These are phyloP conservation scores for Acromyrmex charruanus DNA, from an alignment of 1,140 invertebrate species.

Conservation along the genomic window DNA sequence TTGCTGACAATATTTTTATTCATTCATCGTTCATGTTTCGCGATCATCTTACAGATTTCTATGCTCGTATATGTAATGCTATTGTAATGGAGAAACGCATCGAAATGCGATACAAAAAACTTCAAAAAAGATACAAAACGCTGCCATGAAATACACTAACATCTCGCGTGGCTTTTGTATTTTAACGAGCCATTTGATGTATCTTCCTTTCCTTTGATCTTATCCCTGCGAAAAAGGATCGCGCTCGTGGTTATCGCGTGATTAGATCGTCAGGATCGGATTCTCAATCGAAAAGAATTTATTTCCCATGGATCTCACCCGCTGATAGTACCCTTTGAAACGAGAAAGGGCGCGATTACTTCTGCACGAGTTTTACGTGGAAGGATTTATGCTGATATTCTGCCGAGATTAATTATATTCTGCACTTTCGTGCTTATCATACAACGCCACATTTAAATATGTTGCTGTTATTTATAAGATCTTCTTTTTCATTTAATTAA, in stretches of 20 bases:
- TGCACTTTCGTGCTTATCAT: background rate
- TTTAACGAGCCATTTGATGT: conserved; percentile 48
- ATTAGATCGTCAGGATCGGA: conserved; percentile 55
- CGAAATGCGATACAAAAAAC: background rate
- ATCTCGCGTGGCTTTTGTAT: conserved; percentile 42
- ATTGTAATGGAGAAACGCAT: background rate
- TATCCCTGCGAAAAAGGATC: conserved; percentile 60
- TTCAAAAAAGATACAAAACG: background rate
- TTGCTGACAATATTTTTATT: conserved; percentile 1
- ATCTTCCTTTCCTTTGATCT: conserved; percentile 40
- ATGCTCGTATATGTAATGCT: background rate
- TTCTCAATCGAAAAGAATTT: conserved; percentile 51
- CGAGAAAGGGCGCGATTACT: conserved; percentile 44
- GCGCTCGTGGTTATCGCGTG: conserved; percentile 45
- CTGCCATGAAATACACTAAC: conserved; percentile 8
- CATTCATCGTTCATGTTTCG: background rate
- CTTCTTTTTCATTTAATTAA: background rate
- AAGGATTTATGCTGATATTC: conserved; percentile 40
- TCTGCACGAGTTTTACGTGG: conserved; percentile 14
- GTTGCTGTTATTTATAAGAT: background rate
- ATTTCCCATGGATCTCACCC: conserved; percentile 42
- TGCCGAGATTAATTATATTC: conserved; percentile 23
- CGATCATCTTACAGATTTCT: background rate
- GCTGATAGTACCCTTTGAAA: conserved; percentile 26
- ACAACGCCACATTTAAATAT: background rate